These are phyloP conservation scores for Dolichallabes microphthalmus DNA, from an alignment of 2,113 vertebrate genomes.

Conservation along the genomic window DNA sequence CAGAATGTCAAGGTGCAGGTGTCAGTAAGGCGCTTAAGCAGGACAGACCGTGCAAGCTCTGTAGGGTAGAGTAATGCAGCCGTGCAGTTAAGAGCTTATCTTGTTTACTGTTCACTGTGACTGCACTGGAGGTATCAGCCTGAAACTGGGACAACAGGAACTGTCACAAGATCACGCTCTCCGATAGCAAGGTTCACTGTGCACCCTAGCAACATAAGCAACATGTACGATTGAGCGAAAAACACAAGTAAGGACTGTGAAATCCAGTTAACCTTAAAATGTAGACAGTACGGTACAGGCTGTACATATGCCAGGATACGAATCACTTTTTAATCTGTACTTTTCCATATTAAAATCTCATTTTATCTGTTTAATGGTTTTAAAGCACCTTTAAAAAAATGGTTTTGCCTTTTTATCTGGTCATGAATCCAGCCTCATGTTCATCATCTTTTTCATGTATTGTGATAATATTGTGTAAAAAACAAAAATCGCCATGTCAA, in stretches of 20 bases:
- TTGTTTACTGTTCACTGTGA: not conserved
- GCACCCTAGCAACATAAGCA: not conserved
- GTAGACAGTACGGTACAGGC: no score
- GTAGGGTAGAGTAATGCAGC: not conserved
- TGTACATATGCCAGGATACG: no score
- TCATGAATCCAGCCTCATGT: not conserved
- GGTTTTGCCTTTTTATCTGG: not conserved
- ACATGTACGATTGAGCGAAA: not conserved
- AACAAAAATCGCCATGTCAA: not conserved
- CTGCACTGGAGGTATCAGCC: not conserved
- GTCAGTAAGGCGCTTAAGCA: not conserved
- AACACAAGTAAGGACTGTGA: not conserved
- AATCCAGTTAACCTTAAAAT: not conserved
- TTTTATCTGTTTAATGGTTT: not conserved
- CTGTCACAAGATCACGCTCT: not conserved
- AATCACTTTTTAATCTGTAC: not conserved
- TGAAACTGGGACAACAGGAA: constrained; percentile 42
- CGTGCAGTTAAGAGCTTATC: not conserved
- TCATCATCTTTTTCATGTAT: not conserved
- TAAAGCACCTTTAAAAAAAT: not conserved
- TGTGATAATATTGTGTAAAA: not conserved
- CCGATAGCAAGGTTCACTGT: not conserved
- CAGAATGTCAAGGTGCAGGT: not conserved
- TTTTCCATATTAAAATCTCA: not conserved
- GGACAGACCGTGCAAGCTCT: not conserved